Base-by-base conservation (phyloP, 2,113 vertebrate genomes). In the Cochlearius cochlearius region DNA sequence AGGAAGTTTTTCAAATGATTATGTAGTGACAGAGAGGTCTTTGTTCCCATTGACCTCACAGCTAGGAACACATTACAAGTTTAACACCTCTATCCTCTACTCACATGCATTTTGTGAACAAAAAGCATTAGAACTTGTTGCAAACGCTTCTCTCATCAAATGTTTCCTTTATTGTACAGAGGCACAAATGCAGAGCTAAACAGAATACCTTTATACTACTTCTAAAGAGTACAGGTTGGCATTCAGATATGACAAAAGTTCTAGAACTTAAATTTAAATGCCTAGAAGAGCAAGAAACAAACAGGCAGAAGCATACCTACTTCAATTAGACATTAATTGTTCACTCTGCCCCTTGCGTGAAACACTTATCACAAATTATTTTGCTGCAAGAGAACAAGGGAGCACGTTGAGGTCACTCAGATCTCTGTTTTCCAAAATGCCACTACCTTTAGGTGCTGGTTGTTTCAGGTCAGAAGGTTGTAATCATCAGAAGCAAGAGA, bases 281-380 rank as follows among this genome's bases (percentile, higher is more conserved):
- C 10, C 26, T 39, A 38, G 14, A 41, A 93, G 8, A 68, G 5
- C 14, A 88, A 75, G 53, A 76, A 76, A 63, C 3, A 39, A 77
- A 43, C 3, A 55, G 12, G 19, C 4, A 72, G 58, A 45, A 87
- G 53, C 5, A 9, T 17, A 41, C 6, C 7, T 63, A 14, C n/a
- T 91, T 75, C 52, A 84, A 23, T 71, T 67, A 41, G 11, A 21
- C 5, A 23, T 26, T 26, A 92, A 85, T 5, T 53, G 10, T 4
- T 49, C 38, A 30, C 14, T 49, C 12, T 49, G 5, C 2, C 5
- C 9, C 8, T 72, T 69, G 22, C 0, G 0, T n/a, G 17, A 76
- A 93, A 10, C 3, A 58, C 22, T 53, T 15, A 49, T 4, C 13
- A 38, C 22, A 76, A 83, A 53, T 58, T 30, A 49, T 60, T 93